These are phyloP conservation scores for Toxonevra muliebris DNA, from an alignment of 2,888 invertebrate genomes.

Conservation along the genomic window DNA sequence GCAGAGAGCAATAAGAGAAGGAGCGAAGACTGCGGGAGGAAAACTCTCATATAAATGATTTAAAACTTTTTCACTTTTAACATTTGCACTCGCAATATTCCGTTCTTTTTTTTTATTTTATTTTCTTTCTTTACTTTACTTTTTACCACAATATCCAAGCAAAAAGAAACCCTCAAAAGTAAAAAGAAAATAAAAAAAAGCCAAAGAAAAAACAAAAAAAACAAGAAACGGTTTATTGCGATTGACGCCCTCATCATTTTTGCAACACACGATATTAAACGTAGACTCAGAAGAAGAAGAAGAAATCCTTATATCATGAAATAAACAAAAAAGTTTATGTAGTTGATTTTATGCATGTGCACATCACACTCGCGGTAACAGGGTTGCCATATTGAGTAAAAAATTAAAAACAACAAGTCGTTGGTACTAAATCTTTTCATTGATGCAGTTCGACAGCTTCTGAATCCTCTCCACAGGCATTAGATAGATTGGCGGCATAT, in stretches of 20 bases:
- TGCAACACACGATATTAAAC: too few species aligned
- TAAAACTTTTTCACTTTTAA: constrained; percentile 40
- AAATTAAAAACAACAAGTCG: too few species aligned
- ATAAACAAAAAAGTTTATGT: too few species aligned
- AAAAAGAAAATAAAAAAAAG: constrained; percentile 14
- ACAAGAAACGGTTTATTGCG: constrained; percentile 31
- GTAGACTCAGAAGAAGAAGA: too few species aligned
- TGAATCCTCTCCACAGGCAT: too few species aligned
- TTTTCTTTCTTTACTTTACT: constrained; percentile 4
- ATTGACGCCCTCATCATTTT: constrained; percentile 33
- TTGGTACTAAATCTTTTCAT: too few species aligned
- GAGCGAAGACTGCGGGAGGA: constrained; percentile 10
- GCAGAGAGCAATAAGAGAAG: constrained; percentile 19
- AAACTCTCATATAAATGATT: constrained; percentile 38
- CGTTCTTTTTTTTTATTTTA: neutral
- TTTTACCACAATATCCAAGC: neutral
- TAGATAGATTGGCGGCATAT: too few species aligned
- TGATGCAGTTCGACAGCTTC: too few species aligned
- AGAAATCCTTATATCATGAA: too few species aligned
- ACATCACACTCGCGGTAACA: too few species aligned
- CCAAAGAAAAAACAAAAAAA: constrained; percentile 13
- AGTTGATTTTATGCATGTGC: too few species aligned
- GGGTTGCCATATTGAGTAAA: too few species aligned
- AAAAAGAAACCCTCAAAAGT: neutral
- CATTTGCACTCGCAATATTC: constrained; percentile 13